Percentiles rank a stretch among this genome's conserved stretches.
These are phyloP conservation scores for Chionomys nivalis DNA, from an alignment of 2,113 vertebrate species.

Conservation along the genomic window DNA sequence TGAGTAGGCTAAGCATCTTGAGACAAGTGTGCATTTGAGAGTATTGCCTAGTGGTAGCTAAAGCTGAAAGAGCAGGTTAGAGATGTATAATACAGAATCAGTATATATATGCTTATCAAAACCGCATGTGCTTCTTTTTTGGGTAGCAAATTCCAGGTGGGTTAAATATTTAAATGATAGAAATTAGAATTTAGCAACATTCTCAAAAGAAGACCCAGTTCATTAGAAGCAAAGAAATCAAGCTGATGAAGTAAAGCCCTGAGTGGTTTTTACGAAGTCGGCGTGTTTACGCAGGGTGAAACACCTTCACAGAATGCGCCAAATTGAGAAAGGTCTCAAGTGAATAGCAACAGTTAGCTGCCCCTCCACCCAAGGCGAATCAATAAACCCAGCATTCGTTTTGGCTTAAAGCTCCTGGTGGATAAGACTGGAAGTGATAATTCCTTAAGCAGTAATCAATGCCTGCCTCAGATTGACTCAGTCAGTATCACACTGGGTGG, in stretches of 20 bases:
- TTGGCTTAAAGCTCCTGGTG: not conserved
- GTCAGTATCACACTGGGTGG: not conserved
- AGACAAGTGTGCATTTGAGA: not conserved
- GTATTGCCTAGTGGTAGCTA: not conserved
- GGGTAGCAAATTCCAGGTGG: not conserved
- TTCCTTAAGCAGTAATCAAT: not conserved
- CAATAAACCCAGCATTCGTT: not conserved
- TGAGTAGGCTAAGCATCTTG: not conserved
- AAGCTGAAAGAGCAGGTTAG: not conserved
- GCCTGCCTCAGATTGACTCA: not conserved
- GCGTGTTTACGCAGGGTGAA: not conserved
- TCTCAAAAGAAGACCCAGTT: too few species aligned
- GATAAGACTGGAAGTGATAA: not conserved
- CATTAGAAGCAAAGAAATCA: not conserved
- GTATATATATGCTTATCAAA: not conserved
- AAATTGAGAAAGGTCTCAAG: not conserved
- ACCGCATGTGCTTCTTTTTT: not conserved
- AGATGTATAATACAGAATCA: not conserved
- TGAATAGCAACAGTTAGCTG: not conserved
- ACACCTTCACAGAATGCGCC: not conserved
- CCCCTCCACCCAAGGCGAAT: not conserved
- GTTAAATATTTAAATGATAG: not conserved
- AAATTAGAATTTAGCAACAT: not conserved
- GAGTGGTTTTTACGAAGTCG: not conserved
- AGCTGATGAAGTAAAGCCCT: not conserved